Evolutionary conservation across 2,888 invertebrate genomes (phyloP), one percentile per base, ranked within the genome.

Genomic region (Unio pictorum): DNA sequence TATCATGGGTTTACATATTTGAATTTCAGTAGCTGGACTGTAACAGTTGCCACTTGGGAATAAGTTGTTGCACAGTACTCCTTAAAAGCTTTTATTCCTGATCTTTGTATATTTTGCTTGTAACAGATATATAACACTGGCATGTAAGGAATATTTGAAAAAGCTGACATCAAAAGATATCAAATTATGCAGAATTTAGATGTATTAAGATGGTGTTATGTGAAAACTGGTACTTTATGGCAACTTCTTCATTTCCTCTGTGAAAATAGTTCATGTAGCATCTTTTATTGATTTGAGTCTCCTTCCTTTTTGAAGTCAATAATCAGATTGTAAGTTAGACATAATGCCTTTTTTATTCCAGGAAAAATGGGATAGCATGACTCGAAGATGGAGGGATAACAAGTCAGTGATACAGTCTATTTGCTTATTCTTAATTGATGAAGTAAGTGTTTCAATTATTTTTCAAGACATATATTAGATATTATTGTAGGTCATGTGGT

Each of bases 361-460:
- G 90, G 90, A 90, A 78, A 95, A 95, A 90, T 95, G 95, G 95
- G 95, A 95, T 88, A 93, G 94, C 80, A 86, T 95, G 80, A 95
- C 95, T 0, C 92, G 95, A 69, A 92, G 93, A 73, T 95, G 94
- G 94, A 92, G 92, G 76, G 94, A 94, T 83, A 93, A 94, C 84
- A 91, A 91, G 69, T 89, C 91, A 15, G 87, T 94, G 20, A 93
- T 95, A 26, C 91, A 93, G 74, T 81, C 83, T 23, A 92, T 95
- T 18, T 76, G 85, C 55, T 79, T 90, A 11, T 88, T 90, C 69
- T 78, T 90, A n/a, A 86, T 90, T 66, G 95, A 95, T 86, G 95
- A 95, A 90, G 94, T 92, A 81, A 76, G 71, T 73, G 17, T 26
- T 45, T 59, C 15, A n/a, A 28, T 60, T 67, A 60, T 23, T 65